Conservation (phyloP, 2,888 invertebrate species). For the Pyrochroa serraticornis region DNA sequence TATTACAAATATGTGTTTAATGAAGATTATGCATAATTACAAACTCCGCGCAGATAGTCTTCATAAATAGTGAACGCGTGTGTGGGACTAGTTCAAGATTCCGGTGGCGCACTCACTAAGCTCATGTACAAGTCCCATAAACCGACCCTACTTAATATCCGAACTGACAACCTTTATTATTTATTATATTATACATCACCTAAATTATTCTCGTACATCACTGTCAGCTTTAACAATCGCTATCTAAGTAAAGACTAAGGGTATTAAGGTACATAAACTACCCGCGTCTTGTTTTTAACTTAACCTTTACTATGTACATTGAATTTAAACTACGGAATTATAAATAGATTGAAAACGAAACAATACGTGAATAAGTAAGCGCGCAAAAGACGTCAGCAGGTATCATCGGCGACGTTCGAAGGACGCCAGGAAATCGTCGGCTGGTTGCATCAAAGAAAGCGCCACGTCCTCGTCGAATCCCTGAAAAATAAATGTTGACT, state of each 20-base stretch:
- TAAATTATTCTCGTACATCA: constrained; percentile 48
- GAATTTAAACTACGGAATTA: constrained; percentile 3
- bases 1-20: constrained; percentile 30
- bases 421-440: constrained; percentile 17
- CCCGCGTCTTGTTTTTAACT: constrained; percentile 9
- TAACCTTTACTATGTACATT: constrained; percentile 13
- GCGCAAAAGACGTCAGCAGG: background rate
- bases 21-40: constrained; percentile 28
- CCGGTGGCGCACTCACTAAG: constrained; percentile 28
- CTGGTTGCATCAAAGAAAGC: constrained; percentile 43
- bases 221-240: constrained; percentile 43
- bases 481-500: constrained; percentile 32
- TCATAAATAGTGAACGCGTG: constrained; percentile 31
- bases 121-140: constrained; percentile 35
- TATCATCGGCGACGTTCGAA: constrained; percentile 24
- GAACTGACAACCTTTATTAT: constrained; percentile 49
- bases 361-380: constrained; percentile 19
- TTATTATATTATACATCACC: constrained; percentile 50
- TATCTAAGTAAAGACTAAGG: constrained; percentile 24
- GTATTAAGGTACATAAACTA: constrained; percentile 17
- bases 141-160: constrained; percentile 45
- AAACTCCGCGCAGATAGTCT: constrained; percentile 27
- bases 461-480: constrained; percentile 49
- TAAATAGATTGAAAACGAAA: constrained; percentile 5
- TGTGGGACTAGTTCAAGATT: constrained; percentile 31